A percentile compares a stretch with the other conserved stretches of the same genome.
phyloP scores from a whole-genome alignment of 2,888 invertebrate species.

The Athrips mouffetella region DNA sequence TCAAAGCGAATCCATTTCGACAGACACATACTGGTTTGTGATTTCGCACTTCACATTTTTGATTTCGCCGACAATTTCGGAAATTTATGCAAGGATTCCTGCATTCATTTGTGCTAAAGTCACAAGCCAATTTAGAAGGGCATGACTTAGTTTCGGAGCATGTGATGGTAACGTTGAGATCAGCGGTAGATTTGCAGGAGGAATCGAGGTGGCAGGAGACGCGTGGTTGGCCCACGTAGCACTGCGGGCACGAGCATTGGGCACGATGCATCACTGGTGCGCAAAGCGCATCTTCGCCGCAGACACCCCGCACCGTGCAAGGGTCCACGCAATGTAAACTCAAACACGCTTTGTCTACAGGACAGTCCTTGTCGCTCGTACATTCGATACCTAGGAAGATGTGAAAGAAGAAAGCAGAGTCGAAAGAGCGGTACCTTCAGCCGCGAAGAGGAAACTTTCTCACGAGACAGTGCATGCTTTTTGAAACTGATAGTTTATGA shows the following conservation, averaged over 20 bases:
- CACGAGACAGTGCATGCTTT: conserved; percentile 85
- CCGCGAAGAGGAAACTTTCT: conserved; percentile 92
- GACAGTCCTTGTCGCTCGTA: conserved; percentile 93
- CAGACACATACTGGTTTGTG: conserved; percentile 93
- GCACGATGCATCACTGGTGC: conserved; percentile 90
- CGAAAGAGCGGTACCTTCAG: conserved; percentile 89
- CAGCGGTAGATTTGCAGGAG: conserved; percentile 82
- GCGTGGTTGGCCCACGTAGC: conserved; percentile 90
- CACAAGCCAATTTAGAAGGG: conserved; percentile 86
- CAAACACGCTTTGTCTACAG: conserved; percentile 94
- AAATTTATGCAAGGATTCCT: conserved; percentile 87
- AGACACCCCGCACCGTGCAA: conserved; percentile 91
- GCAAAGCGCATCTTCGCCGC: conserved; percentile 93
- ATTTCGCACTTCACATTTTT: conserved; percentile 91
- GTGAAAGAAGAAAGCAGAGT: conserved; percentile 80
- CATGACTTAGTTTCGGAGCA: conserved; percentile 86
- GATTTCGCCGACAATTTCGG: conserved; percentile 87
- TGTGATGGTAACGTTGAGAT: conserved; percentile 78
- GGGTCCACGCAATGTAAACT: conserved; percentile 94
- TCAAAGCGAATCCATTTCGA: conserved; percentile 92
- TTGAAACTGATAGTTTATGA: conserved; percentile 77
- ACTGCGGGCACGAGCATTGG: conserved; percentile 92
- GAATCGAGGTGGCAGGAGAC: conserved; percentile 88
- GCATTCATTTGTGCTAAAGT: conserved; percentile 83
- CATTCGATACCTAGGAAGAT: conserved; percentile 89